Percentiles rank a stretch among this genome's conserved stretches.
Evolutionary conservation across 2,797 vertebrate species (phyloP).

Genomic region (Hylomyscus alleni): DNA sequence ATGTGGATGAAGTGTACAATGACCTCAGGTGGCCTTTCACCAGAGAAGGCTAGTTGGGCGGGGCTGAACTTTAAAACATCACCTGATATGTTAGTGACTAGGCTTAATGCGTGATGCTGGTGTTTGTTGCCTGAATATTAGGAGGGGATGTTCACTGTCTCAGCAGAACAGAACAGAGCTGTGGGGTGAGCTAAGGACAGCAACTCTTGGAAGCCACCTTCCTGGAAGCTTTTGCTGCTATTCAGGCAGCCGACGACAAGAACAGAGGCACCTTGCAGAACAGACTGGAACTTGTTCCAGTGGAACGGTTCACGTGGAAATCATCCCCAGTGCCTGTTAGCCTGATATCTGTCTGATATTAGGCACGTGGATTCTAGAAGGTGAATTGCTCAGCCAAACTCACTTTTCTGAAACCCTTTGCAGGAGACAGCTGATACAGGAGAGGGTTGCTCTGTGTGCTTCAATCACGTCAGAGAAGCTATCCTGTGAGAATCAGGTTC

Average conservation of each 20-base stretch:
- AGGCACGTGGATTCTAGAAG: not conserved
- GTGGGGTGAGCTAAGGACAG: not conserved
- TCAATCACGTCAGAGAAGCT: not conserved
- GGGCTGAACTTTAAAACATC: constrained; percentile 74
- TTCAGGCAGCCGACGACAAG: not conserved
- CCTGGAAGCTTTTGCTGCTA: not conserved
- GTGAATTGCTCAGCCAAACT: not conserved
- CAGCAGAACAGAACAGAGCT: constrained; percentile 23
- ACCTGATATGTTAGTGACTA: constrained; percentile 46
- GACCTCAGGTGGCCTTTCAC: constrained; percentile 53
- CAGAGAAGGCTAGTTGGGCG: constrained; percentile 29
- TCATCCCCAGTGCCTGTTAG: not conserved
- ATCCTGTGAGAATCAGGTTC: not conserved
- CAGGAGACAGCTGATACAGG: not conserved
- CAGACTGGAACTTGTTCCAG: not conserved
- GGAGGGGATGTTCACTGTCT: not conserved
- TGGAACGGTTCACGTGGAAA: constrained; percentile 20
- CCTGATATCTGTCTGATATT: not conserved
- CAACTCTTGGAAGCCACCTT: constrained; percentile 24
- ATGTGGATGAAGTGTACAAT: not conserved
- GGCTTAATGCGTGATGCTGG: not conserved
- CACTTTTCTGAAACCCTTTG: not conserved
- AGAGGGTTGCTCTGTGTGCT: not conserved
- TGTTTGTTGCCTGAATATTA: constrained; percentile 53
- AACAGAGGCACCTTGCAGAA: not conserved